Percentiles rank a stretch among this genome's conserved stretches.
Conservation (phyloP, 2,113 vertebrate genomes). For the Sterna hirundo region DNA sequence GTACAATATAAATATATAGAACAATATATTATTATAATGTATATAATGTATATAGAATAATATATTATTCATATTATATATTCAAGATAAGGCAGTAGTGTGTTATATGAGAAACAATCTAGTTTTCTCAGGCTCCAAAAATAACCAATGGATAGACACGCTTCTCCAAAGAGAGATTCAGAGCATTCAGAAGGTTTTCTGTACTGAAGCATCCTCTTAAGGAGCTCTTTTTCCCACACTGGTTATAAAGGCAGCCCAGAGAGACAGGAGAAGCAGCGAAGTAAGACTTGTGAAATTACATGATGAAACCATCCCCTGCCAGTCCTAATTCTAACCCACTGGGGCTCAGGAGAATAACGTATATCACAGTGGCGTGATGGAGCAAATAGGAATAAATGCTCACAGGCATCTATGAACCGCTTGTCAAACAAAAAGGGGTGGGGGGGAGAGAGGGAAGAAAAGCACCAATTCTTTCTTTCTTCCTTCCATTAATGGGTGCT, state of each 20-base stretch:
- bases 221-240: background rate
- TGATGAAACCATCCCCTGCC: background rate
- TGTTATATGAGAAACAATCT: background rate
- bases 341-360: background rate
- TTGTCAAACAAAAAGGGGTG: background rate
- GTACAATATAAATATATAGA: background rate
- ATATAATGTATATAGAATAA: background rate
- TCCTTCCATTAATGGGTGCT: background rate
- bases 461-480: background rate
- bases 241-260: background rate
- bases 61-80: background rate
- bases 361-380: background rate
- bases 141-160: background rate
- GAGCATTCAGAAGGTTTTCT: background rate
- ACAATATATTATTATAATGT: background rate
- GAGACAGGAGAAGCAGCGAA: background rate
- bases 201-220: background rate
- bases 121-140: background rate
- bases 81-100: background rate
- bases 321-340: background rate
- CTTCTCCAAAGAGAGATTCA: background rate
- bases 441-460: background rate
- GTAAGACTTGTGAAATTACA: background rate
- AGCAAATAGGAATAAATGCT: background rate
- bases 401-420: background rate